A percentile compares a stretch with the other conserved stretches of the same genome.
These are phyloP conservation scores for Fabriciana adippe DNA, from an alignment of 2,888 invertebrate species.

Conservation along the genomic window DNA sequence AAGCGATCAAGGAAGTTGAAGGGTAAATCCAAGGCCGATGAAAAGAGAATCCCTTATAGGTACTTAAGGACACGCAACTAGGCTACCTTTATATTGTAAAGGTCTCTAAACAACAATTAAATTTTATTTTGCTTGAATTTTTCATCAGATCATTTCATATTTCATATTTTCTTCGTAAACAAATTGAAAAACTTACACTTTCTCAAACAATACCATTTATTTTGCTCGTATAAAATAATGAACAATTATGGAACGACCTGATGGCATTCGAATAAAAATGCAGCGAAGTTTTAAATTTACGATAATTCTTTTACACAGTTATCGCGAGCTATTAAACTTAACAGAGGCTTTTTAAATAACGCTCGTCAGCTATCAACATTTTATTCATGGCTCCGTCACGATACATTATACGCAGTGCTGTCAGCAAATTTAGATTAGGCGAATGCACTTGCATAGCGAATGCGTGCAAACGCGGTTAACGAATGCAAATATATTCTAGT, in stretches of 20 bases:
- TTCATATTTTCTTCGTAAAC: neutral
- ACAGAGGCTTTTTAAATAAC: conserved; percentile 38
- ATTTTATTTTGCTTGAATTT: conserved; percentile 18
- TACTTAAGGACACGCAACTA: conserved; percentile 37
- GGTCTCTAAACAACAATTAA: conserved; percentile 21
- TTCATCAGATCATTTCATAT: neutral
- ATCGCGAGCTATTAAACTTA: conserved; percentile 40
- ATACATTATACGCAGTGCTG: conserved; percentile 47
- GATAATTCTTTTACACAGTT: conserved; percentile 40
- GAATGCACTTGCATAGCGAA: conserved; percentile 52
- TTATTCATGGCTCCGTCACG: conserved; percentile 35
- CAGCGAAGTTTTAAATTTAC: conserved; percentile 38
- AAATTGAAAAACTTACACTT: conserved; percentile 11
- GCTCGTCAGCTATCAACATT: conserved; percentile 35
- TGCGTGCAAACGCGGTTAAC: conserved; percentile 60
- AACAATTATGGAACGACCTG: conserved; percentile 36
- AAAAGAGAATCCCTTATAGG: conserved; percentile 40
- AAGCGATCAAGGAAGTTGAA: conserved; percentile 42
- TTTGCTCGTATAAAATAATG: conserved; percentile 30
- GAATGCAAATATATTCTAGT: conserved; percentile 77
- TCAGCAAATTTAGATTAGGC: conserved; percentile 59
- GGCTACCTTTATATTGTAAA: conserved; percentile 17
- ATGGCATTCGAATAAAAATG: conserved; percentile 38
- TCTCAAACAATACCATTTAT: conserved; percentile 12
- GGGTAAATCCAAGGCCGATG: conserved; percentile 43